These are phyloP conservation scores for Saturnia japonica DNA, from an alignment of 2,888 invertebrate genomes.

Conservation along the genomic window DNA sequence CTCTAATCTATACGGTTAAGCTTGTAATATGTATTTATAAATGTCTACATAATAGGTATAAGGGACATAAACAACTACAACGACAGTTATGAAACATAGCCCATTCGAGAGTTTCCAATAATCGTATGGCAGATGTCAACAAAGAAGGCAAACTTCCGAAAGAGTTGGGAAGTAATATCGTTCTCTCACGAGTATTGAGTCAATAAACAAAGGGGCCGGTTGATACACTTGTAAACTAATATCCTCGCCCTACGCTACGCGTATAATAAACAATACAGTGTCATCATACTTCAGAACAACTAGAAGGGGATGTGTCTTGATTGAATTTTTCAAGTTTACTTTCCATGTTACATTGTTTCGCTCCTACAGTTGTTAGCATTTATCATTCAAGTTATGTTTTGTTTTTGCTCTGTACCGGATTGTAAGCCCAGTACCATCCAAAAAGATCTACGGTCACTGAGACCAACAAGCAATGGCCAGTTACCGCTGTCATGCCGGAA, in stretches of 20 bases:
- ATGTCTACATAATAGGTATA: slow-evolving; percentile 38
- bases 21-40: not conserved
- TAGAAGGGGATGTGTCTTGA: slow-evolving; percentile 46
- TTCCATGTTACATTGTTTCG: not conserved
- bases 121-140: slow-evolving; percentile 77
- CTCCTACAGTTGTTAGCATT: not conserved
- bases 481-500: too few species aligned
- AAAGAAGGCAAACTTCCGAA: slow-evolving; percentile 79
- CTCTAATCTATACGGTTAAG: too few species aligned
- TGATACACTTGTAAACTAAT: slow-evolving; percentile 82
- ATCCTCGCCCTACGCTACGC: slow-evolving; percentile 60
- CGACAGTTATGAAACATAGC: slow-evolving; percentile 60
- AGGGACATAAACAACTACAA: slow-evolving; percentile 52
- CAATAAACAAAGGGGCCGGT: slow-evolving; percentile 76
- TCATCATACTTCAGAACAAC: slow-evolving; percentile 39
- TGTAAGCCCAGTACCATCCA: too few species aligned
- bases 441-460: too few species aligned
- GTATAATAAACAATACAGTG: slow-evolving; percentile 67
- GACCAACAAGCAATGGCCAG: too few species aligned
- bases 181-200: slow-evolving; percentile 59
- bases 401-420: too few species aligned
- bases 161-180: slow-evolving; percentile 77
- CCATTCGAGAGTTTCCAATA: slow-evolving; percentile 61
- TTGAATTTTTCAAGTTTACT: slow-evolving; percentile 47
- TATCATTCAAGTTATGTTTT: not conserved